These are phyloP conservation scores for Lissonota sp. DNA, from an alignment of 2,888 invertebrate genomes.

Conservation along the genomic window DNA sequence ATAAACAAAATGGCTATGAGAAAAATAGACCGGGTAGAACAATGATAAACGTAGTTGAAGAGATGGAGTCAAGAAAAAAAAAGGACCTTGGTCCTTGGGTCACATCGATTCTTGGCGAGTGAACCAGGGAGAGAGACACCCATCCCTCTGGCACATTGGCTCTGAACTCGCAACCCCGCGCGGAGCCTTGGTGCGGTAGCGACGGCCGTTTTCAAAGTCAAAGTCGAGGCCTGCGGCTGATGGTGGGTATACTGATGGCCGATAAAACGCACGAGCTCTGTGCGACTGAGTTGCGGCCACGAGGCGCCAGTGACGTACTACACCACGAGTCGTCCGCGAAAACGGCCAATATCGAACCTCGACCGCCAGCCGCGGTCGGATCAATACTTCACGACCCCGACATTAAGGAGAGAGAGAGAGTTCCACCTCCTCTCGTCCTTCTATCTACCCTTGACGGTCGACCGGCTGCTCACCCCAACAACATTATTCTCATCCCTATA, in stretches of 20 bases:
- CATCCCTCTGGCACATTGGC: conserved; percentile 37
- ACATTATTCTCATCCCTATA: conserved; percentile 78
- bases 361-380: conserved; percentile 75
- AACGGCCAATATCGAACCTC: conserved; percentile 80
- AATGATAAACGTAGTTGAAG: neutral
- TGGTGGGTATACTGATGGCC: conserved; percentile 22
- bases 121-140: conserved; percentile 12
- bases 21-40: too few species aligned
- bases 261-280: conserved; percentile 44
- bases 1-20: too few species aligned
- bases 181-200: conserved; percentile 44
- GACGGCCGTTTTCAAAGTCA: conserved; percentile 67
- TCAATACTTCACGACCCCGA: conserved; percentile 84
- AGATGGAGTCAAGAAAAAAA: conserved; percentile 3
- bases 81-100: conserved; percentile 51
- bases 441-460: conserved; percentile 25
- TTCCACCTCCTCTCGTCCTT: conserved; percentile 65
- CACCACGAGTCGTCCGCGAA: conserved; percentile 74
- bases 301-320: conserved; percentile 75
- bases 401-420: conserved; percentile 78
- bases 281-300: conserved; percentile 59
- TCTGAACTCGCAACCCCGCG: conserved; percentile 63
- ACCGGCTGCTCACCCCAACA: conserved; percentile 46
- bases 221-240: conserved; percentile 63
- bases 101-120: conserved; percentile 50